Evolutionary conservation across 2,113 vertebrate species (phyloP), one percentile per base, ranked within the genome.

Genomic region (Pristiophorus japonicus): DNA sequence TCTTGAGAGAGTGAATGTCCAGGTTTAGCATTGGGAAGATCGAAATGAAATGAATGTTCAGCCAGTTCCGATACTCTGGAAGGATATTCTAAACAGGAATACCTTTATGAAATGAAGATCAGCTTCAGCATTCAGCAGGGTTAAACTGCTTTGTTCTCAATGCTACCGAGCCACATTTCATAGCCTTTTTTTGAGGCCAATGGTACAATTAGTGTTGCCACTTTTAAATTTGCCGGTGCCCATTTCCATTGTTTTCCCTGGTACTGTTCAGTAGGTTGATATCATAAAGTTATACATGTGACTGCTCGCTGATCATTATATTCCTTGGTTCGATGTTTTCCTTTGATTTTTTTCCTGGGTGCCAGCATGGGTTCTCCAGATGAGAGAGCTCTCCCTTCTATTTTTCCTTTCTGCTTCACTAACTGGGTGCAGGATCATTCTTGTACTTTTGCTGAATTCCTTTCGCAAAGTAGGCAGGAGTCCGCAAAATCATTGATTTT

Each of bases 61-160:
- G 66, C 66, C 92, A 94, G 92, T 94, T 94, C 65, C 63, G 92
- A 94, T 94, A 70, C 93, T 94, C 66, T 51, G 45, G 45, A 67
- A 51, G 93, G 30, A 94, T 70, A 70, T 70, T 94, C 30, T 70
- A 67, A 70, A 67, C 42, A 94, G 93, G 42, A 94, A 70, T 94
- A 94, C 66, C 65, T 94, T 70, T 94, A 51, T 47, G 93, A 94
- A 70, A 47, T 73, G 93, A 70, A 67, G 45, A 38, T 94, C 66
- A 94, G 93, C 45, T 70, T 63, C 62, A 38, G 59, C 42, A n/a
- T 65, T 62, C 59, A 92, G 38, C 1, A 45, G 91, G 93, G 63
- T 94, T 42, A 94, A 67, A 34, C 42, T 47, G 93, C 11, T 70
- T 94, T 70, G 93, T 94, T 47, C 38, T 24, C 92, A 16, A 47